Conservation (phyloP, 1,140 invertebrate genomes). For the Drosophila cardini region DNA sequence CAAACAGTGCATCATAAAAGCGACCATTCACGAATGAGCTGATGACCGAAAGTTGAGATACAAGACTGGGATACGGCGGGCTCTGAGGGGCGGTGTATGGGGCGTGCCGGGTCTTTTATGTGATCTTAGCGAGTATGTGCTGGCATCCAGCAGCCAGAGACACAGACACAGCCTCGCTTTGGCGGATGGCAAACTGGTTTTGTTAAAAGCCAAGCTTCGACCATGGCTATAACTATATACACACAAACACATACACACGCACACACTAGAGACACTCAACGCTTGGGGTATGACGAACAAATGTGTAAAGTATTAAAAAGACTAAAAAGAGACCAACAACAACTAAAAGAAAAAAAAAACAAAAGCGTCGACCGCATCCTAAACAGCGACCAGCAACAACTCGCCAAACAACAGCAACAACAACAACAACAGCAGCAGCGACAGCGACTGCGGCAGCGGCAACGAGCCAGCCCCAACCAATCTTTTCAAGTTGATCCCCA, state of each 20-base stretch:
- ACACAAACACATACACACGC: constrained; percentile 32
- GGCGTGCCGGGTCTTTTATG: constrained; percentile 79
- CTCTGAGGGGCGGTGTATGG: constrained; percentile 36
- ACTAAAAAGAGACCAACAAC: constrained; percentile 70
- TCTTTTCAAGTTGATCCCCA: constrained; percentile 84
- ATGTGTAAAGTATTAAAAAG: constrained; percentile 79
- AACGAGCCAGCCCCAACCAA: constrained; percentile 76
- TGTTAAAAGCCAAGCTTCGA: constrained; percentile 56
- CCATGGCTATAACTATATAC: constrained; percentile 39
- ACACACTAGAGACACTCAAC: constrained; percentile 45
- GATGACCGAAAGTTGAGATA: constrained; percentile 38
- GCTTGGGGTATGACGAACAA: constrained; percentile 74
- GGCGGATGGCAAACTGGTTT: constrained; percentile 79
- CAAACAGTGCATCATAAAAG: constrained; percentile 80
- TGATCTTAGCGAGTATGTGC: constrained; percentile 78
- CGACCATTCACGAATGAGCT: constrained; percentile 69
- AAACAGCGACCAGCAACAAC: constrained; percentile 66
- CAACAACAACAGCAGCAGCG: constrained; percentile 32
- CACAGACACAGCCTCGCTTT: constrained; percentile 64
- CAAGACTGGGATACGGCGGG: not conserved
- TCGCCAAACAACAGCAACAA: constrained; percentile 44
- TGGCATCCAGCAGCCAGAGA: constrained; percentile 66
- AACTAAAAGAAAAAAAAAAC: constrained; percentile 58
- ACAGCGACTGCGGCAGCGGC: constrained; percentile 24
- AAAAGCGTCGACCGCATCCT: constrained; percentile 80